Evolutionary conservation across 2,113 vertebrate genomes (phyloP).

Genomic region (Chamaetylas fuelleborni): DNA sequence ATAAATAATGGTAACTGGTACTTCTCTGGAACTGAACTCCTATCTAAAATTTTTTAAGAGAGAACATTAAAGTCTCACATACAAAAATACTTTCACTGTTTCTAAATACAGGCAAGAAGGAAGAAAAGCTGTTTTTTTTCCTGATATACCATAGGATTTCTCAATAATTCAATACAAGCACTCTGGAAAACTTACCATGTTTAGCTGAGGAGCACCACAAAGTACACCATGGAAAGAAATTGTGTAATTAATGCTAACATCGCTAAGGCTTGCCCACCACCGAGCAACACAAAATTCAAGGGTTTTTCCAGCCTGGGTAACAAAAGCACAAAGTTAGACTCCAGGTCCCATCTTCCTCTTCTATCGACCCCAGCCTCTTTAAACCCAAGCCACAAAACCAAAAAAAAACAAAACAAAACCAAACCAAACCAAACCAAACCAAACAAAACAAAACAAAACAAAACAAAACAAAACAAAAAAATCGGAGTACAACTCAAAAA

Average conservation of each 20-base stretch:
- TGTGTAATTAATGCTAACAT: conserved; percentile 90
- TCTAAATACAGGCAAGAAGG: neutral
- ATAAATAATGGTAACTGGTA: neutral
- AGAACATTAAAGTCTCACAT: neutral
- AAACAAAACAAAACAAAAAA: neutral
- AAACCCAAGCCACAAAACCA: neutral
- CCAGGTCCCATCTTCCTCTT: neutral
- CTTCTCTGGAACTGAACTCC: neutral
- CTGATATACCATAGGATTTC: neutral
- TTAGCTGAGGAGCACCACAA: conserved; percentile 86
- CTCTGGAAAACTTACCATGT: conserved; percentile 84
- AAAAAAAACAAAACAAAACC: neutral
- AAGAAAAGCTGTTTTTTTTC: neutral
- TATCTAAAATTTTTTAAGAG: neutral
- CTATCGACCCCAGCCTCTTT: neutral
- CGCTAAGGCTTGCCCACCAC: conserved; percentile 97
- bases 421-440: too few relatives aligned
- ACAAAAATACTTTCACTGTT: neutral
- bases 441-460: neutral
- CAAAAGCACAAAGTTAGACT: conserved; percentile 4
- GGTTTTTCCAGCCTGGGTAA: conserved; percentile 83
- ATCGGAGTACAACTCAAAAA: neutral
- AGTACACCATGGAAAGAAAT: conserved; percentile 92
- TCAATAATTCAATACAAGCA: neutral
- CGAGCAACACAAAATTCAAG: conserved; percentile 95